A percentile compares a stretch with the other conserved stretches of the same genome.
phyloP scores from a whole-genome alignment of 2,888 invertebrate species.

The Drosophila affinis region DNA sequence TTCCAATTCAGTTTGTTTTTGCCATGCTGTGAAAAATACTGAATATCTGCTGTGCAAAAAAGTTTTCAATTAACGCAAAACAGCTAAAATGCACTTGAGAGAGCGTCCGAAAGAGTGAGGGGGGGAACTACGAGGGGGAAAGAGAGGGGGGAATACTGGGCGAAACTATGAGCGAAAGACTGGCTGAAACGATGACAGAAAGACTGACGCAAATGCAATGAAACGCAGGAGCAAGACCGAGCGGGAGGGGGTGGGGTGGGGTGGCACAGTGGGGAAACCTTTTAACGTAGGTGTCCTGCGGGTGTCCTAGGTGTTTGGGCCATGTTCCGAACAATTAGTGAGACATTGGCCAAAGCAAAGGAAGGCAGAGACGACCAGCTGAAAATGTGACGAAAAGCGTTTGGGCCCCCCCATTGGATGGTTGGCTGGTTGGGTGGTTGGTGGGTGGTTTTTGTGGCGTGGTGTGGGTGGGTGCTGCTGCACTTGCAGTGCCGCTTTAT shows the following conservation, averaged over 20 bases:
- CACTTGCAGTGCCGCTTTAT: slow-evolving; percentile 47
- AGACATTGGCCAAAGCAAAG: slow-evolving; percentile 54
- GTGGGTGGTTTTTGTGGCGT: not conserved
- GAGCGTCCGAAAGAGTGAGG: slow-evolving; percentile 9
- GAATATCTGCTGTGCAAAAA: slow-evolving; percentile 62
- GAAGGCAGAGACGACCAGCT: not conserved
- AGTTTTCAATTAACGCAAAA: slow-evolving; percentile 77
- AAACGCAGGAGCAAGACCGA: not conserved
- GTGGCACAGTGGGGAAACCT: slow-evolving; percentile 42
- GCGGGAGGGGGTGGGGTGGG: not conserved
- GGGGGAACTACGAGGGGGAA: slow-evolving; percentile 5
- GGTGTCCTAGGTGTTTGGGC: slow-evolving; percentile 55
- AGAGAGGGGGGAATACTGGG: not conserved
- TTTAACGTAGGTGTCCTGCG: slow-evolving; percentile 56
- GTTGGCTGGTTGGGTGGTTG: not conserved
- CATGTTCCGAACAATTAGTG: slow-evolving; percentile 68
- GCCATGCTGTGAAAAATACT: slow-evolving; percentile 54
- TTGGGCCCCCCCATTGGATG: not conserved
- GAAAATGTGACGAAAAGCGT: not conserved
- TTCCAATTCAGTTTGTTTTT: slow-evolving; percentile 67
- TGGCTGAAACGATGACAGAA: not conserved
- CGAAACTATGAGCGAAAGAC: slow-evolving; percentile 18
- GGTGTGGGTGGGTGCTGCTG: slow-evolving; percentile 28
- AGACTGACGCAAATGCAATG: not conserved
- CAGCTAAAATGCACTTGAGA: slow-evolving; percentile 61